phyloP scores from a whole-genome alignment of 2,888 invertebrate genomes.

The Belgica antarctica region DNA sequence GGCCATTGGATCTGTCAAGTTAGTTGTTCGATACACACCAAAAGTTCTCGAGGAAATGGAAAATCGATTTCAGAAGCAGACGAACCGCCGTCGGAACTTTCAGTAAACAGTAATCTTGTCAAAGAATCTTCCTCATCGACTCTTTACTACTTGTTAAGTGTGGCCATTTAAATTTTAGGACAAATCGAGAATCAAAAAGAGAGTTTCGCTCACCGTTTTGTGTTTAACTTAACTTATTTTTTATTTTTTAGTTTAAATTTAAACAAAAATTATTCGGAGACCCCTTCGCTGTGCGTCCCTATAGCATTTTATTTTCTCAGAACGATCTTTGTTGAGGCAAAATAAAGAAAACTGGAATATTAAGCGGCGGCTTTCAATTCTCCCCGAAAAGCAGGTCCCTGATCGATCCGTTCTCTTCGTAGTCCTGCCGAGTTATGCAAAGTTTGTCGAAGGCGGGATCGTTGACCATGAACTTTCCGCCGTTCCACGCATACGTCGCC shows the following conservation, averaged over 20 bases:
- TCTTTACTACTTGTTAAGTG: constrained; percentile 21
- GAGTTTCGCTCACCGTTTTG: background rate
- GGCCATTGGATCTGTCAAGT: constrained; percentile 91
- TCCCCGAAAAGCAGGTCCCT: background rate
- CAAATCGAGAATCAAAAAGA: constrained; percentile 11
- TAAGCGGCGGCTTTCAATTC: background rate
- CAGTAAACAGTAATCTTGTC: constrained; percentile 51
- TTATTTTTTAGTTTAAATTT: constrained; percentile 2
- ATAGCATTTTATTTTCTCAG: background rate
- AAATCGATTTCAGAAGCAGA: constrained; percentile 94
- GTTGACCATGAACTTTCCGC: constrained; percentile 73
- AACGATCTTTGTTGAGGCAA: constrained; percentile 7
- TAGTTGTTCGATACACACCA: constrained; percentile 98
- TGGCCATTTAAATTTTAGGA: constrained; percentile 29
- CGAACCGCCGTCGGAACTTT: constrained; percentile 73
- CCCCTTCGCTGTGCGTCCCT: constrained; percentile 11
- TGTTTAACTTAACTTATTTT: constrained; percentile 7
- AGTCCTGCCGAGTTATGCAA: constrained; percentile 78
- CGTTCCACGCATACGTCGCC: constrained; percentile 82
- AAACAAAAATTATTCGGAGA: background rate
- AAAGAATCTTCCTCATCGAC: constrained; percentile 9
- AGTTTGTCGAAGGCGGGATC: constrained; percentile 71
- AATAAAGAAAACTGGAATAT: constrained; percentile 13
- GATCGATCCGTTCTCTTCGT: constrained; percentile 76
- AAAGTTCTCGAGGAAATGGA: constrained; percentile 99